A percentile compares a stretch with the other conserved stretches of the same genome.
Conservation (phyloP, 2,113 vertebrate genomes). For the Numenius arquata region DNA sequence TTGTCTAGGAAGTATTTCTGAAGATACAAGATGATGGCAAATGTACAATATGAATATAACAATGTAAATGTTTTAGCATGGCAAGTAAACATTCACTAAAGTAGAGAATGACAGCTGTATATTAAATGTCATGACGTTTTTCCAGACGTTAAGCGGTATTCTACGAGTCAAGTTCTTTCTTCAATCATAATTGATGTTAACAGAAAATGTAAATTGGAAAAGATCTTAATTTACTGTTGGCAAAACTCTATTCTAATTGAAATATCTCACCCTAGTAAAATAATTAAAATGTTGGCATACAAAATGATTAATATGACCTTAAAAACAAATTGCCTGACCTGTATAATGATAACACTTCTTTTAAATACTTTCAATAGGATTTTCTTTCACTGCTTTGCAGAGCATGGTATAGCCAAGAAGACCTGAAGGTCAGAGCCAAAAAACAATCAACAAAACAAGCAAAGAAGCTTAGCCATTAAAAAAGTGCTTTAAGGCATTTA, state of each 20-base stretch:
- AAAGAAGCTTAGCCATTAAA: not conserved
- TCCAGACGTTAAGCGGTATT: not conserved
- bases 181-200: constrained; percentile 21
- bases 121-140: not conserved
- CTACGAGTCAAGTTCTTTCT: not conserved
- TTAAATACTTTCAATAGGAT: not conserved
- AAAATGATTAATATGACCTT: constrained; percentile 33
- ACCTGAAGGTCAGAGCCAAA: not conserved
- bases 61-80: not conserved
- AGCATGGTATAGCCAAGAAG: not conserved
- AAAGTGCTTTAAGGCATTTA: not conserved
- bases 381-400: not conserved
- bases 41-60: not conserved
- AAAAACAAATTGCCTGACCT: constrained; percentile 39
- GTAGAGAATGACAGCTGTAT: not conserved
- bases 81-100: not conserved
- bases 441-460: not conserved
- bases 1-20: not conserved
- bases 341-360: not conserved
- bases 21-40: not conserved
- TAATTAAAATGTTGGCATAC: constrained; percentile 22
- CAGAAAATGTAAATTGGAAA: constrained; percentile 15
- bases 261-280: not conserved
- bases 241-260: constrained; percentile 28
- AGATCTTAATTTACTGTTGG: not conserved